phyloP scores from a whole-genome alignment of 2,888 invertebrate genomes.

The Melieria crassipennis region DNA sequence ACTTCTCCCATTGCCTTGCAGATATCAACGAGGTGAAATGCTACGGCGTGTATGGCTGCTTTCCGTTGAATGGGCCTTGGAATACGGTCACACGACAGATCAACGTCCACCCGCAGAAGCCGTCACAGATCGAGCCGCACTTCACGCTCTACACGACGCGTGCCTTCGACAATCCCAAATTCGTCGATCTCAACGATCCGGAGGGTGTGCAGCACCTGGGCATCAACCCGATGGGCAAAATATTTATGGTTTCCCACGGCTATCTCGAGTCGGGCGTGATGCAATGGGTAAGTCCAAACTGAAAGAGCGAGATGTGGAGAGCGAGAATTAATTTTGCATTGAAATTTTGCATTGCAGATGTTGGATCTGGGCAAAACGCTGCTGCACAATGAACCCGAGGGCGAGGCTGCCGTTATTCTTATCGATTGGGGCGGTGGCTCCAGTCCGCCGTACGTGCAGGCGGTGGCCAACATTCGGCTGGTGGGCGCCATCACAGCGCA shows the following conservation, averaged over 20 bases:
- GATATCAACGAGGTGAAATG: slow-evolving; percentile 71
- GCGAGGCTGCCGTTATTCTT: slow-evolving; percentile 78
- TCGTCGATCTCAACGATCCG: slow-evolving; percentile 74
- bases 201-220: slow-evolving; percentile 72
- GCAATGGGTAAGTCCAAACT: slow-evolving; percentile 74
- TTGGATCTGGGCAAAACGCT: slow-evolving; percentile 78
- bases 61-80: slow-evolving; percentile 82
- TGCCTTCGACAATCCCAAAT: slow-evolving; percentile 68
- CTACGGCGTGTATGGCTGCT: slow-evolving; percentile 84
- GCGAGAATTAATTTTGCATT: neutral
- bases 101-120: slow-evolving; percentile 79
- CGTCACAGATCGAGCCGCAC: slow-evolving; percentile 71
- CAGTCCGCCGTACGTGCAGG: slow-evolving; percentile 89
- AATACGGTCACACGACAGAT: slow-evolving; percentile 80
- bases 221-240: slow-evolving; percentile 72
- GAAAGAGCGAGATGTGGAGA: slow-evolving; percentile 2
- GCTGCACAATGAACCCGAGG: slow-evolving; percentile 71
- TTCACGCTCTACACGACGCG: slow-evolving; percentile 70
- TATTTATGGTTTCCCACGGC: slow-evolving; percentile 85
- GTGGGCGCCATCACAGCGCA: slow-evolving; percentile 86
- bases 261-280: slow-evolving; percentile 86
- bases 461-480: slow-evolving; percentile 89
- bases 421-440: slow-evolving; percentile 90
- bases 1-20: slow-evolving; percentile 39
- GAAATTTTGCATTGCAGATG: slow-evolving; percentile 65